Conservation (phyloP, 2,797 vertebrate genomes). For the Pipistrellus pipistrellus region DNA sequence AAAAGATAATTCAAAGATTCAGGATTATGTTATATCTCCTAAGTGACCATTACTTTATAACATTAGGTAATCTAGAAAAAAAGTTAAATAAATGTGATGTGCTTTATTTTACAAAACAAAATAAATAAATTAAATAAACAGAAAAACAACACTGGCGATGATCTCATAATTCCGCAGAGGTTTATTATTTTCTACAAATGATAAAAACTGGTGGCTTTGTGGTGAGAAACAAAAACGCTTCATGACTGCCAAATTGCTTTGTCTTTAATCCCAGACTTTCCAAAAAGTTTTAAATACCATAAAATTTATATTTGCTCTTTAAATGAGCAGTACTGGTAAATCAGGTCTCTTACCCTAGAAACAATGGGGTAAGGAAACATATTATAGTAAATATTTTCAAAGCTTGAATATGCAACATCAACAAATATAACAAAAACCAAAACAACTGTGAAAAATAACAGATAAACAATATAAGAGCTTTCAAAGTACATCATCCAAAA, state of each 20-base stretch:
- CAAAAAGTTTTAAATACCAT: conserved; percentile 54
- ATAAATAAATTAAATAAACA: too few relatives aligned
- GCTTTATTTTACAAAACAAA: background rate
- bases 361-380: background rate
- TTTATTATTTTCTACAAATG: conserved; percentile 24
- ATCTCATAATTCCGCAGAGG: background rate
- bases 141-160: background rate
- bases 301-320: conserved; percentile 34
- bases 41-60: background rate
- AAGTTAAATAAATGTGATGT: background rate
- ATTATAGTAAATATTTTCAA: conserved; percentile 37
- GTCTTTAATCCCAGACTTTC: background rate
- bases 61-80: background rate
- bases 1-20: background rate
- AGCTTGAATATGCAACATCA: background rate
- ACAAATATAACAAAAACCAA: background rate
- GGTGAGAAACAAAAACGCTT: background rate
- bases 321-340: background rate
- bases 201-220: background rate
- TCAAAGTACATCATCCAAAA: background rate
- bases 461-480: background rate
- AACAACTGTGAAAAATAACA: background rate
- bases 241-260: background rate
- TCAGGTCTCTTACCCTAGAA: background rate
- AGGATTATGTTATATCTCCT: background rate